These are phyloP conservation scores for Drosophila melanosoma DNA, from an alignment of 2,888 invertebrate species.

Conservation along the genomic window DNA sequence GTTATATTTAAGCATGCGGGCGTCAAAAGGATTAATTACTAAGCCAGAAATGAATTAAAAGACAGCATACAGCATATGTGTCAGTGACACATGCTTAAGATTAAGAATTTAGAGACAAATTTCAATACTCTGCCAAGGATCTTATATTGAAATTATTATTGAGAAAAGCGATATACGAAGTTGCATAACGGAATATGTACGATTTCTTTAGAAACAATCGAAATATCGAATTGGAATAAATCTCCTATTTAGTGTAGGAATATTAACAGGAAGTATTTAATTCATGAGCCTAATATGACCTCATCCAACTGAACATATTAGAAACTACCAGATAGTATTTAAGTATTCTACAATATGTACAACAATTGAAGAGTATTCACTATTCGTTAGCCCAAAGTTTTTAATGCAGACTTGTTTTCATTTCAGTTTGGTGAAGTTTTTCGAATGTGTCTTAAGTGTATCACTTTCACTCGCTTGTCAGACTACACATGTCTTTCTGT, in stretches of 20 bases:
- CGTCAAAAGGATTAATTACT: slow-evolving; percentile 63
- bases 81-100: slow-evolving; percentile 5
- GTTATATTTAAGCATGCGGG: slow-evolving; percentile 22
- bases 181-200: background rate
- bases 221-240: background rate
- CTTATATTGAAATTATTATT: background rate
- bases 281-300: background rate
- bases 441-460: slow-evolving; percentile 21
- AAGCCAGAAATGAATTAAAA: slow-evolving; percentile 39
- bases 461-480: background rate
- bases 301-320: background rate
- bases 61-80: background rate
- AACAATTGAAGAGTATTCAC: slow-evolving; percentile 11
- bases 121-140: background rate
- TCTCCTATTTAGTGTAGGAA: background rate
- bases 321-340: background rate
- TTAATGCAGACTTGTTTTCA: slow-evolving; percentile 12
- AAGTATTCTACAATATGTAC: background rate
- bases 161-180: background rate
- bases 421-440: slow-evolving; percentile 51
- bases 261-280: no score
- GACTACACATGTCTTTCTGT: slow-evolving; percentile 9
- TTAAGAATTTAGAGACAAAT: slow-evolving; percentile 5
- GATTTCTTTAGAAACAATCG: background rate
- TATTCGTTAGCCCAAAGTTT: background rate